Conservation (phyloP, 2,888 invertebrate species). For the Dryadula phaetusa region DNA sequence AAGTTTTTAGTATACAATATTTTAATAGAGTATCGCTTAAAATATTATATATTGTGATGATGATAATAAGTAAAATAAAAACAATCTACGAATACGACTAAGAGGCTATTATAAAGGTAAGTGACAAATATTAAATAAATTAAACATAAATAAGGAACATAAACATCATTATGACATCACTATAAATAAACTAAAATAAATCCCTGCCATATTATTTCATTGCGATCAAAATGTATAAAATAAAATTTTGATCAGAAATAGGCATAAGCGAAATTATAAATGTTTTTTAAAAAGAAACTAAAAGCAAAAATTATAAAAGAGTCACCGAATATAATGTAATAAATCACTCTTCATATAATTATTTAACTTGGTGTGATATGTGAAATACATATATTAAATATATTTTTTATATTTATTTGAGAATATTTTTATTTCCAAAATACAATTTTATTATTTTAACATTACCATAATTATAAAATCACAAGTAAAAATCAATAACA, state of each 20-base stretch:
- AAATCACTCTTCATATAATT: background rate
- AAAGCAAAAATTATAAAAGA: background rate
- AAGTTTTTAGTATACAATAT: conserved; percentile 6
- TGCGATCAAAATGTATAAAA: background rate
- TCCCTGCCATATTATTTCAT: background rate
- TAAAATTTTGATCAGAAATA: background rate
- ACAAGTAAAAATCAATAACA: background rate
- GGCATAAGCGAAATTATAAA: background rate
- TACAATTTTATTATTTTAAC: conserved; percentile 5
- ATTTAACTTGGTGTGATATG: conserved; percentile 17
- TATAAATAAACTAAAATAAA: background rate
- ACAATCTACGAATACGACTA: background rate
- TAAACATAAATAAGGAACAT: conserved; percentile 1
- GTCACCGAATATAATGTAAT: background rate
- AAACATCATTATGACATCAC: conserved; percentile 5
- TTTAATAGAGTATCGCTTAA: conserved; percentile 6
- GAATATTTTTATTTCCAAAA: background rate
- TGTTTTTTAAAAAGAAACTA: background rate
- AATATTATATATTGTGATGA: conserved; percentile 42
- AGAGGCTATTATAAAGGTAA: background rate
- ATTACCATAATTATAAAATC: conserved; percentile 12
- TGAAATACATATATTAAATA: conserved; percentile 11
- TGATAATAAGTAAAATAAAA: background rate
- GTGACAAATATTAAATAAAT: background rate
- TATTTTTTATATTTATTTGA: conserved; percentile 7